phyloP scores from a whole-genome alignment of 2,113 vertebrate genomes.

The Nothobranchius furzeri region DNA sequence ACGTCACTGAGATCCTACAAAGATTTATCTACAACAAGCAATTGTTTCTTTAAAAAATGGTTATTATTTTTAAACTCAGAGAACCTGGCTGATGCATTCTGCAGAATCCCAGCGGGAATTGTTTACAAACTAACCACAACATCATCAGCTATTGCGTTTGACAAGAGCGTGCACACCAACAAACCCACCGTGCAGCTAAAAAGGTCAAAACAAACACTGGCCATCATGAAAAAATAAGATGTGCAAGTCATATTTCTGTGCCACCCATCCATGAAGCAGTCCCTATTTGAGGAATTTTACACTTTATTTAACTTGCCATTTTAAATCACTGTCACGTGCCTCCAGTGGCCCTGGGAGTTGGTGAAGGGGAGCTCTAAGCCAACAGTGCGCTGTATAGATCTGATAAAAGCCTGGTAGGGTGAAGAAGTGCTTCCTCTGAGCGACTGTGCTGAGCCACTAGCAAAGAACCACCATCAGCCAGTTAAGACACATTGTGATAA shows the following conservation, averaged over 20 bases:
- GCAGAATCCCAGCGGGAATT: constrained; percentile 8
- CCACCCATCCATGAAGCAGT: constrained; percentile 69
- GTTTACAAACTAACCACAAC: constrained; percentile 63
- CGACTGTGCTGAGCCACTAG: constrained; percentile 44
- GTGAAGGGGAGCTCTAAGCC: constrained; percentile 49
- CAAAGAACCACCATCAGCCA: constrained; percentile 59
- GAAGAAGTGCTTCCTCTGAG: constrained; percentile 55
- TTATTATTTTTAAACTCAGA: not conserved
- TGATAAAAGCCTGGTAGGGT: constrained; percentile 63
- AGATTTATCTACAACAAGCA: not conserved
- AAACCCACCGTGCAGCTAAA: constrained; percentile 54
- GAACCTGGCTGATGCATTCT: constrained; percentile 25
- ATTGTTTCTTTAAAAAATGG: not conserved
- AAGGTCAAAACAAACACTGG: constrained; percentile 71
- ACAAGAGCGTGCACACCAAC: constrained; percentile 49
- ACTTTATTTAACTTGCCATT: constrained; percentile 81
- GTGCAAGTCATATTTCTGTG: constrained; percentile 64
- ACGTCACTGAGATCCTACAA: not conserved
- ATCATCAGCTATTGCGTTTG: constrained; percentile 51
- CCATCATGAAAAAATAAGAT: constrained; percentile 65
- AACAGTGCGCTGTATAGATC: constrained; percentile 57
- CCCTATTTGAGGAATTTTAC: constrained; percentile 81
- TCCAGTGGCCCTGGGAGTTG: constrained; percentile 50
- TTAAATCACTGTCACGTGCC: constrained; percentile 73
- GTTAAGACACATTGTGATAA: constrained; percentile 74